Evolutionary conservation across 2,113 vertebrate species (phyloP).

Genomic region (Dryoscopus gambensis): DNA sequence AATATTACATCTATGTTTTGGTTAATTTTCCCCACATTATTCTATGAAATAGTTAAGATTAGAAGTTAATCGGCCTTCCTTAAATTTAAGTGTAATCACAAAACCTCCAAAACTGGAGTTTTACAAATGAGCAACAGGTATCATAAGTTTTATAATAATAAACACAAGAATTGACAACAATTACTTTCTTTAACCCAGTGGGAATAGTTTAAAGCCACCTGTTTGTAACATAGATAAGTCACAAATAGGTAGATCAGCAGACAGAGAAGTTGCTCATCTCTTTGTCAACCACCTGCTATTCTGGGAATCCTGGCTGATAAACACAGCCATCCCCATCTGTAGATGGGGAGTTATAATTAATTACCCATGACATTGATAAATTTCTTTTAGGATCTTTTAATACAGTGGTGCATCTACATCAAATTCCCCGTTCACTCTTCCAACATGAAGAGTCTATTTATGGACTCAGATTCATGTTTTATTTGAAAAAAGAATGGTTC

Average conservation of each 20-base stretch:
- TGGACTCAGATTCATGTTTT: constrained; percentile 54
- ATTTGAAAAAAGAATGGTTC: constrained; percentile 70
- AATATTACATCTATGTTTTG: not conserved
- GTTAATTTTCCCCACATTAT: accelerated
- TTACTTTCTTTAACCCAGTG: not conserved
- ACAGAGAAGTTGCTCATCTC: constrained; percentile 39
- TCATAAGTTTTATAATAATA: not conserved
- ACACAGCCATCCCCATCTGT: constrained; percentile 41
- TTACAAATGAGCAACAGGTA: not conserved
- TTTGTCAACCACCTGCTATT: constrained; percentile 61
- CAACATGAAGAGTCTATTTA: constrained; percentile 57
- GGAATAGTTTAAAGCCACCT: not conserved
- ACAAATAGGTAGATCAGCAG: constrained; percentile 22
- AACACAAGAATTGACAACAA: not conserved
- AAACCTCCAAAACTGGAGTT: not conserved
- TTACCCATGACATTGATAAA: constrained; percentile 73
- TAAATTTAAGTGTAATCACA: not conserved
- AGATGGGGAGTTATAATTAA: constrained; percentile 69
- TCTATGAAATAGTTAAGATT: not conserved
- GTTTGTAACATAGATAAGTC: not conserved
- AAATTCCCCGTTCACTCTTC: not conserved
- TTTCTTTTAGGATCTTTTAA: constrained; percentile 67
- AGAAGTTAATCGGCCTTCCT: not conserved
- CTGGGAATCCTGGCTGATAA: constrained; percentile 55
- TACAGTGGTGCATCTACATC: constrained; percentile 48